A percentile compares a stretch with the other conserved stretches of the same genome.
Conservation (phyloP, 2,888 invertebrate species). For the Anoncus sp. region DNA sequence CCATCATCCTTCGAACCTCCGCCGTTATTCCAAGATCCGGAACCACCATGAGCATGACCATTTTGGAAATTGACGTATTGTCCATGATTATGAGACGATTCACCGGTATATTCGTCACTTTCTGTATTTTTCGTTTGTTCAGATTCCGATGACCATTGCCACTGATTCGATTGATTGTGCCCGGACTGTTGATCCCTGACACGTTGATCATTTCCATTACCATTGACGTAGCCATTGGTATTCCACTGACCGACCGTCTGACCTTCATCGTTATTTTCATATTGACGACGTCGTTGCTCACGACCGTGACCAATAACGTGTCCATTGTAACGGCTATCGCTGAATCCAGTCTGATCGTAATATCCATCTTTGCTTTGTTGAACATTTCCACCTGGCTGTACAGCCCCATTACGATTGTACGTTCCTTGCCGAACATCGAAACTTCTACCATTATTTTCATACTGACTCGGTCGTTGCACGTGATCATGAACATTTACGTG, state of each 20-base stretch:
- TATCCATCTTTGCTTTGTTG: not conserved
- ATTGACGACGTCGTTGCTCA: not conserved
- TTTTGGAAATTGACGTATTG: conserved; percentile 7
- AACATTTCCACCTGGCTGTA: not conserved
- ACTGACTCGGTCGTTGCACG: not conserved
- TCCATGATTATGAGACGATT: conserved; percentile 18
- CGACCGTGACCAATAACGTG: not conserved
- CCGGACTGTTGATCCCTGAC: not conserved
- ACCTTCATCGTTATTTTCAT: conserved; percentile 20
- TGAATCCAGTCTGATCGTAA: conserved; percentile 24
- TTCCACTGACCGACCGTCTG: conserved; percentile 20
- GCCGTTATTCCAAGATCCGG: conserved; percentile 21
- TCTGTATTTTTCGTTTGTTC: not conserved
- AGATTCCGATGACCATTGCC: conserved; percentile 3
- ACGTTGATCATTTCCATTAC: conserved; percentile 1
- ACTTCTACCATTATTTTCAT: conserved; percentile 28
- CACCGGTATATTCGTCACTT: conserved; percentile 2
- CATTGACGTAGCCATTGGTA: conserved; percentile 16
- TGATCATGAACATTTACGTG: not conserved
- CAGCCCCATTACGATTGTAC: not conserved
- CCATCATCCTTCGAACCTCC: conserved; percentile 15
- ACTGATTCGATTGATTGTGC: not conserved
- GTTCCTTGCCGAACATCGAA: not conserved
- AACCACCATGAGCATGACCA: conserved; percentile 5
- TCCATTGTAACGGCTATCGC: conserved; percentile 12